Evolutionary conservation across 2,113 vertebrate genomes (phyloP).

Genomic region (Sinocyclocheilus maitianheensis): DNA sequence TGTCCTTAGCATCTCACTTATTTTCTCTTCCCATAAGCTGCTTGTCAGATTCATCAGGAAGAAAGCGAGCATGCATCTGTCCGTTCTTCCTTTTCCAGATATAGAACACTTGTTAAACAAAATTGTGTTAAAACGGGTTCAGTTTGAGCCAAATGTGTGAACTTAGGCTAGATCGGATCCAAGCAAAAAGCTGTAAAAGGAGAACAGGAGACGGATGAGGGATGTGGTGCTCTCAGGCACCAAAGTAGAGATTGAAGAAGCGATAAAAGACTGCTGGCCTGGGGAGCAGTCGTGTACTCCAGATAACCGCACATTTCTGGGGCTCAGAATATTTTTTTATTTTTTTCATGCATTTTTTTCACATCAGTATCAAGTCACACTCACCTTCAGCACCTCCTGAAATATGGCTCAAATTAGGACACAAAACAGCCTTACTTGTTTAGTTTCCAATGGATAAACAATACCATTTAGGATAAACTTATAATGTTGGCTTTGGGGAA

Average conservation of each 20-base stretch:
- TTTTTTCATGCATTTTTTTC: slow-evolving; percentile 16
- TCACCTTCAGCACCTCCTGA: slow-evolving; percentile 30
- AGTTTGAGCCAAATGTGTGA: slow-evolving; percentile 40
- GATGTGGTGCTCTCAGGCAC: slow-evolving; percentile 38
- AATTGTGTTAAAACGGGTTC: slow-evolving; percentile 24
- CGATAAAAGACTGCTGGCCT: slow-evolving; percentile 25
- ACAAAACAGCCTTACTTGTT: background rate
- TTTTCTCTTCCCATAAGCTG: slow-evolving; percentile 20
- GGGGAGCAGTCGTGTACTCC: slow-evolving; percentile 34
- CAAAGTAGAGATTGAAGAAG: slow-evolving; percentile 39
- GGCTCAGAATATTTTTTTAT: background rate
- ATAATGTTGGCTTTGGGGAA: background rate
- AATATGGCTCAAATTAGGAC: background rate
- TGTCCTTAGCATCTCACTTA: background rate
- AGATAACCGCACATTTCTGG: slow-evolving; percentile 33
- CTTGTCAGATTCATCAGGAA: slow-evolving; percentile 43
- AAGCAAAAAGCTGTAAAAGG: slow-evolving; percentile 1
- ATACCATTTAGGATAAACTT: background rate
- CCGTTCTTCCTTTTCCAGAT: slow-evolving; percentile 41
- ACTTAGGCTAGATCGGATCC: slow-evolving; percentile 37
- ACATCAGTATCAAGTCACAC: slow-evolving; percentile 28
- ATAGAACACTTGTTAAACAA: slow-evolving; percentile 36
- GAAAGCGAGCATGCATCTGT: slow-evolving; percentile 48
- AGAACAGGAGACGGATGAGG: slow-evolving; percentile 33
- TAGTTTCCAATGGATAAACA: background rate